phyloP scores from a whole-genome alignment of 2,113 vertebrate species.

The Halichoeres trimaculatus region DNA sequence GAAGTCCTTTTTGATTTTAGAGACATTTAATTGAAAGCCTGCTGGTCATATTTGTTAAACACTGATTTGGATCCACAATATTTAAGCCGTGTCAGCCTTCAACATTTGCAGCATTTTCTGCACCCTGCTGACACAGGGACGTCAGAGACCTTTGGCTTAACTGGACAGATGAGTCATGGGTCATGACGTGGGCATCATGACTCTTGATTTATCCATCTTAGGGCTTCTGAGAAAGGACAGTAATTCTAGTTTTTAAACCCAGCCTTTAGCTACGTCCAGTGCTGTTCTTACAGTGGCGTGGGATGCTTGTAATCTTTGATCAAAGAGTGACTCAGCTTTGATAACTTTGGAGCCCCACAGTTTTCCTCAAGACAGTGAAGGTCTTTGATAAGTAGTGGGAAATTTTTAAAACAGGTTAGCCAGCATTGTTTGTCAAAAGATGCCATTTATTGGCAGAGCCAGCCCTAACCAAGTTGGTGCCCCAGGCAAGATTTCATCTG shows the following conservation, averaged over 20 bases:
- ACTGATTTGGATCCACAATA: conserved; percentile 9
- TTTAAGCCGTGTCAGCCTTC: neutral
- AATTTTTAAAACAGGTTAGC: no score
- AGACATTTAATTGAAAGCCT: conserved; percentile 11
- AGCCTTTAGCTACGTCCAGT: neutral
- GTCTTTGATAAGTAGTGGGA: no score
- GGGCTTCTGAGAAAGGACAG: neutral
- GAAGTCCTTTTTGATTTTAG: neutral
- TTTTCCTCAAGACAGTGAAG: no score
- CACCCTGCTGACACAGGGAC: neutral
- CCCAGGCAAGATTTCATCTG: no score
- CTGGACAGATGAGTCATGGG: neutral
- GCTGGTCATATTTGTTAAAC: conserved; percentile 28
- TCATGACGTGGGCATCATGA: neutral
- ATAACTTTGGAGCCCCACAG: no score
- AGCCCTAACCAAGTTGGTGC: no score
- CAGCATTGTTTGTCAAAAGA: no score
- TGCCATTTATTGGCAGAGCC: no score
- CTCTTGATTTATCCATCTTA: neutral
- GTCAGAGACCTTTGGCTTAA: conserved; percentile 16
- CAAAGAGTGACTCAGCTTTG: neutral
- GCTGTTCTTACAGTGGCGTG: neutral
- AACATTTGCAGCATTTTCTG: neutral
- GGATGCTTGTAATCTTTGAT: conserved; percentile 3
- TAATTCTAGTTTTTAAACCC: neutral